A percentile compares a stretch with the other conserved stretches of the same genome.
Conservation (phyloP, 2,113 vertebrate genomes). For the Phylloscopus trochiloides region DNA sequence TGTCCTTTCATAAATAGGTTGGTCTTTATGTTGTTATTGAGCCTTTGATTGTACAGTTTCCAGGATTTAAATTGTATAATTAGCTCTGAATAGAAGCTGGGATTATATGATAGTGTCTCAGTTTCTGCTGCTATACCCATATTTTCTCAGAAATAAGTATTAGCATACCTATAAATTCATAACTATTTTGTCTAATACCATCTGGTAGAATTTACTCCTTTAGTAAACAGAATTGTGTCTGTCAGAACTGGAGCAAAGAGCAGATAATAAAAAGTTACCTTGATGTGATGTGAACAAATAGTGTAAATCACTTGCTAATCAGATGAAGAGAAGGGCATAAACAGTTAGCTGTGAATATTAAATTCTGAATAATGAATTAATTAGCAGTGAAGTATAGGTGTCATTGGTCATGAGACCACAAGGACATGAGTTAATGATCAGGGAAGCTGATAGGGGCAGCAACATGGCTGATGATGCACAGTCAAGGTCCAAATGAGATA, state of each 20-base stretch:
- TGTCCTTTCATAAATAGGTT: background rate
- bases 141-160: background rate
- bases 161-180: background rate
- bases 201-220: background rate
- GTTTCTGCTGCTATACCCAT: background rate
- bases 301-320: background rate
- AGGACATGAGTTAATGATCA: background rate
- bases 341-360: background rate
- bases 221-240: background rate
- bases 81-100: background rate
- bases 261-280: background rate
- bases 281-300: background rate
- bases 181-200: background rate
- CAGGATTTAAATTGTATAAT: background rate
- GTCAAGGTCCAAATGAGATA: background rate
- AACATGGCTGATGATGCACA: background rate
- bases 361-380: background rate
- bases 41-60: background rate
- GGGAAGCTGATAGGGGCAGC: background rate
- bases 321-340: background rate
- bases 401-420: background rate
- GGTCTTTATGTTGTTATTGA: background rate
- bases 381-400: background rate
- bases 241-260: background rate
- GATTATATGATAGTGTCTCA: rapidly evolving